These are phyloP conservation scores for Cerastis rubricosa DNA, from an alignment of 2,888 invertebrate genomes.

Conservation along the genomic window DNA sequence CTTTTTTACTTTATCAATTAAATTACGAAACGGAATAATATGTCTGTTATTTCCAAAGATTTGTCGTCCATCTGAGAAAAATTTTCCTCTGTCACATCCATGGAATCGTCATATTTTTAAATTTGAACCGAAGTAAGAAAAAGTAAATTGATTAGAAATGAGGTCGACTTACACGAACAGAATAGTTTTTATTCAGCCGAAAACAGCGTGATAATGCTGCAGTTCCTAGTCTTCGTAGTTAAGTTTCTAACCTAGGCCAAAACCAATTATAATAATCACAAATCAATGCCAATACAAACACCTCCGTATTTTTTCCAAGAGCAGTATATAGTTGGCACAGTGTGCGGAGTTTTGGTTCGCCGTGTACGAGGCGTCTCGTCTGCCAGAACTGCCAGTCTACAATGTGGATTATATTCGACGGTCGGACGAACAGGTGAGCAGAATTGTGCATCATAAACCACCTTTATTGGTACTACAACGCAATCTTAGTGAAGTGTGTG, in stretches of 20 bases:
- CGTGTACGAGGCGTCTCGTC: conserved; percentile 13
- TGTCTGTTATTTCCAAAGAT: too few species aligned
- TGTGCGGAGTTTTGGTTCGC: conserved; percentile 42
- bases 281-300: conserved; percentile 38
- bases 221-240: background rate
- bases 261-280: conserved; percentile 8
- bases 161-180: too few species aligned
- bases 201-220: too few species aligned
- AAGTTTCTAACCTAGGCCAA: background rate
- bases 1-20: too few species aligned
- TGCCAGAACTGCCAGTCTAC: conserved; percentile 52
- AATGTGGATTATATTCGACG: conserved; percentile 50
- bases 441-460: conserved; percentile 29
- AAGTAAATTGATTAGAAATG: too few species aligned
- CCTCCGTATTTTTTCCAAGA: conserved; percentile 42
- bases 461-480: conserved; percentile 9
- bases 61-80: too few species aligned
- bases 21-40: too few species aligned
- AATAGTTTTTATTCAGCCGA: too few species aligned
- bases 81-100: too few species aligned
- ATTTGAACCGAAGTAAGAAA: too few species aligned
- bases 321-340: conserved; percentile 48
- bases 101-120: too few species aligned
- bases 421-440: conserved; percentile 52
- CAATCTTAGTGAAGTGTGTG: conserved; percentile 40